phyloP scores from a whole-genome alignment of 35 echinoderm and acorn worm genomes.

The Lytechinus variegatus region DNA sequence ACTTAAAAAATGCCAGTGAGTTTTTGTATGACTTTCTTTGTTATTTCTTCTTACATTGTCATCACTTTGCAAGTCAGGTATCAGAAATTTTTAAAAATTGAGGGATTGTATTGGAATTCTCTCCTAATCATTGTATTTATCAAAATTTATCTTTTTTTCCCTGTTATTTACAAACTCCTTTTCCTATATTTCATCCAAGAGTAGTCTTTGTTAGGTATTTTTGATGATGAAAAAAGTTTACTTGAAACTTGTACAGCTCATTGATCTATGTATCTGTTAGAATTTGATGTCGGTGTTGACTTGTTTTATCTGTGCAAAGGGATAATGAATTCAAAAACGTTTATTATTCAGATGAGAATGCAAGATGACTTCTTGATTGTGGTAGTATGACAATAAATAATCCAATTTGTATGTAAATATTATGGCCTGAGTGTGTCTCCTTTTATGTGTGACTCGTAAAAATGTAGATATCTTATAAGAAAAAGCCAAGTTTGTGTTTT shows the following conservation, averaged over 20 bases:
- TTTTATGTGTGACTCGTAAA: background rate
- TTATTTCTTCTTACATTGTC: background rate
- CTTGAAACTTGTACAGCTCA: background rate
- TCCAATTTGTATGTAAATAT: background rate
- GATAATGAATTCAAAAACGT: background rate
- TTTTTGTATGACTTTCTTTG: background rate
- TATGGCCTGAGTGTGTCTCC: background rate
- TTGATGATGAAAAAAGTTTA: background rate
- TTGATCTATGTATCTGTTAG: background rate
- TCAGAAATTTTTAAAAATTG: background rate
- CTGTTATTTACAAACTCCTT: background rate
- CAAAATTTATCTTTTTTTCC: background rate
- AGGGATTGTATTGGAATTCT: background rate
- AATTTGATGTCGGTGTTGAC: background rate
- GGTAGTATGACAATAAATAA: background rate
- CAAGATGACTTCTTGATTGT: background rate
- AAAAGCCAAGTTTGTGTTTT: no score
- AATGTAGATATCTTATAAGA: no score
- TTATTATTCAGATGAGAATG: background rate
- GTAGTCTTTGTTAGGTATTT: background rate
- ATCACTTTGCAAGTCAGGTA: background rate
- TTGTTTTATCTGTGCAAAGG: background rate
- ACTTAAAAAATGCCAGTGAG: background rate
- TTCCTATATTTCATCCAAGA: background rate
- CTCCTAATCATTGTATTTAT: background rate